Base-by-base conservation (phyloP, 1,140 invertebrate species). In the Drosophila baimaii region DNA sequence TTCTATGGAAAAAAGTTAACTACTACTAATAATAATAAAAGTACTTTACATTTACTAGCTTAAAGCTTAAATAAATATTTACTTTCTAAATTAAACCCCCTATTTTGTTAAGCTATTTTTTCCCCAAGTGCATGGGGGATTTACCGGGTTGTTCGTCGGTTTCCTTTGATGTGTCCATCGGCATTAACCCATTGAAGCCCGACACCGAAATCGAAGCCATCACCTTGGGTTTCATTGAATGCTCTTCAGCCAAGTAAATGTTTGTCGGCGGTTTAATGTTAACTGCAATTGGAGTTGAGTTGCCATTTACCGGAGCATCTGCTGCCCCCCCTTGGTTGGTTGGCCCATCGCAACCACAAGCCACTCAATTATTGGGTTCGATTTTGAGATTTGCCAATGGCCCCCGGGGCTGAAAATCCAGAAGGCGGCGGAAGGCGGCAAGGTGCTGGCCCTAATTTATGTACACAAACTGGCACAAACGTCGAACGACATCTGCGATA, bases 401-500 rank as follows among this genome's bases (percentile, higher is more conserved):
- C n/a, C 12, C 19, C 41, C 17, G 15, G 7, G 35, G 21, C 31
- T 31, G 29, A 25, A 55, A 19, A 27, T n/a, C 41, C 65, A 2
- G 10, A 19, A 41, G 46, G 25, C 29, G 37, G 52, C 27, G 27
- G 33, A 29, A 33, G 31, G 31, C 39, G n/a, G 19, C 27, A 29
- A 66, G 46, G 65, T 35, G 57, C 57, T 35, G 41, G 75, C 49
- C 58, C 72, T 86, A 83, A 86, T 86, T 88, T 86, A 86, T 88
- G 83, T 82, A 79, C 76, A 82, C 81, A 85, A 77, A 46, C 39
- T 29, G 49, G 19, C 33, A 51, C 59, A 66, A 66, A 57, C 62
- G 68, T 72, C 61, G 78, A 77, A 82, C 74, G 63, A 61, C 79
- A 72, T 64, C 55, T 76, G 43, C 82, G 59, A 89, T 89, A 89